Evolutionary conservation across 2,113 vertebrate genomes (phyloP), one percentile per base, ranked within the genome.

Genomic region (Spermophilus dauricus): DNA sequence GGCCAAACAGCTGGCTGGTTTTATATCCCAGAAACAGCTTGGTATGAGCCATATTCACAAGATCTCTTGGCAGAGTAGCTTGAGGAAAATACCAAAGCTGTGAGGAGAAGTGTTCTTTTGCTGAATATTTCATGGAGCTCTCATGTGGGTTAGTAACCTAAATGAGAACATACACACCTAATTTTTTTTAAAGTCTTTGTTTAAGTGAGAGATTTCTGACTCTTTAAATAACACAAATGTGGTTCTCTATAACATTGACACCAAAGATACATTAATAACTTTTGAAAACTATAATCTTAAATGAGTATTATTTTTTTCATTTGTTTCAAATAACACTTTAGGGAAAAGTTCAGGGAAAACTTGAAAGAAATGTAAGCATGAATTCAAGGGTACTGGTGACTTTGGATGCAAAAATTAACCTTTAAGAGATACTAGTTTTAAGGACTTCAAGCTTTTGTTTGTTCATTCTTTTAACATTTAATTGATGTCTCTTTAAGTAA

Each of bases 31-130:
- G 78, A 95, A 98, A 95, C 96, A 98, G 86, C 95, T 98, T 98
- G 98, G 97, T 86, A 98, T 69, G 97, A 96, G 96, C 90, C 98
- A 77, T 63, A 72, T 82, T 98, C 89, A 89, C 94, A 97, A 96
- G 87, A 96, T 97, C 93, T 95, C 97, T 98, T 99, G 98, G 97
- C 98, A 97, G 89, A 97, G 53, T 56, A 84, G 83, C 75, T 82
- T 75, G 88, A 84, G 97, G 96, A 95, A 98, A 98, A 98, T 97
- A 98, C 93, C 91, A 96, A 98, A 99, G 97, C 95, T 97, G 93
- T 97, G 98, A 98, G 87, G 90, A 97, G 97, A 95, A 96, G 88
- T 87, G 89, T 91, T 96, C 91, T 95, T 97, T 93, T 96, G 95
- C 72, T 86, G 92, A 96, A 96, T 96, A 48, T 53, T 96, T 95